Evolutionary conservation across 2,113 vertebrate genomes (phyloP).

Genomic region (human): DNA sequence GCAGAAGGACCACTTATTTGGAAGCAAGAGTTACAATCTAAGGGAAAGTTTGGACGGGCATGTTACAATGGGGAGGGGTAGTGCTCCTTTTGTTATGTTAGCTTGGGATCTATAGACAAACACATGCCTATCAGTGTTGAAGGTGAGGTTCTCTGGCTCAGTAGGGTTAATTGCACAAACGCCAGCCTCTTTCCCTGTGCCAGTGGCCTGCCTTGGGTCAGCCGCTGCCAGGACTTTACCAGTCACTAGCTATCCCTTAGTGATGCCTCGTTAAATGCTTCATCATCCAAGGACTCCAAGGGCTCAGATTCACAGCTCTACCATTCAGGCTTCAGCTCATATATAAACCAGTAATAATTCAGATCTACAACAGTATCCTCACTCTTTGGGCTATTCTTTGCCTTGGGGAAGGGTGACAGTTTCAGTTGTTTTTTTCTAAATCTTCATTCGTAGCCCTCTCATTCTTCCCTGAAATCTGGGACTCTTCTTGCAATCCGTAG

Average conservation of each 20-base stretch:
- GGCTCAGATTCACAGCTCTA: not conserved
- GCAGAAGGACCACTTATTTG: not conserved
- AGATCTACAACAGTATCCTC: not conserved
- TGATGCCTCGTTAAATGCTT: not conserved
- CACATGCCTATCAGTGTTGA: not conserved
- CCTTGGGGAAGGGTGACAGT: not conserved
- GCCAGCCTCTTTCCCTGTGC: not conserved
- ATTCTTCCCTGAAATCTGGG: not conserved
- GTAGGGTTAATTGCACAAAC: not conserved
- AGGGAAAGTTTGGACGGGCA: not conserved
- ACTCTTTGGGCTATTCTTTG: not conserved
- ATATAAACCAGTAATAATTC: not conserved
- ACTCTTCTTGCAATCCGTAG: not conserved
- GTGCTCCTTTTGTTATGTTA: not conserved
- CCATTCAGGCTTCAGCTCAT: not conserved
- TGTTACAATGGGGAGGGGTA: not conserved
- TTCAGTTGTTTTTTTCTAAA: not conserved
- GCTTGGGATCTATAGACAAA: not conserved
- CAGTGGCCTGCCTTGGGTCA: not conserved
- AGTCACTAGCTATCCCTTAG: not conserved
- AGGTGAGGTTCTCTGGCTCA: not conserved
- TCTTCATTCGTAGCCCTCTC: not conserved
- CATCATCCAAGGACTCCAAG: not conserved
- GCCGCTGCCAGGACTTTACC: not conserved
- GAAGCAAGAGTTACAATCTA: not conserved